phyloP scores from a whole-genome alignment of 2,888 invertebrate species.

The Theretra japonica region DNA sequence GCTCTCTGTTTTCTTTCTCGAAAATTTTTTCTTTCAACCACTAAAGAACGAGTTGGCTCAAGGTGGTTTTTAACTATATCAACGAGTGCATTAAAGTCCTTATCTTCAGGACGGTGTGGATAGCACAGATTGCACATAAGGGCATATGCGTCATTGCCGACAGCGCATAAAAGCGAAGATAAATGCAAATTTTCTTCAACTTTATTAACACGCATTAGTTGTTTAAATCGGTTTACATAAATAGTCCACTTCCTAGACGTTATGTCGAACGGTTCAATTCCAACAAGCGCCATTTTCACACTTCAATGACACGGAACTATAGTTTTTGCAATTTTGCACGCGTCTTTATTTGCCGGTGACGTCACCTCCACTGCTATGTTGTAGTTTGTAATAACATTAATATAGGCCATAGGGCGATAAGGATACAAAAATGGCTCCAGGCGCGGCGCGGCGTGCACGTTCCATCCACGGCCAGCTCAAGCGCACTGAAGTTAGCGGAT shows the following conservation, averaged over 20 bases:
- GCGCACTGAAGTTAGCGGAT: too few species aligned
- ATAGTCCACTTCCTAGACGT: slow-evolving; percentile 2
- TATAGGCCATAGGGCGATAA: too few species aligned
- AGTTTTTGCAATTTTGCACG: not conserved
- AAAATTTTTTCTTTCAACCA: slow-evolving; percentile 12
- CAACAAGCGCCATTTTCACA: not conserved
- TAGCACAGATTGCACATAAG: slow-evolving; percentile 8
- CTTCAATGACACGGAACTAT: not conserved
- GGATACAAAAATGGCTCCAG: too few species aligned
- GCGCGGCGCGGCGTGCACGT: too few species aligned
- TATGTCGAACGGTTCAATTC: slow-evolving; percentile 5
- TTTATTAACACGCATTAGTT: not conserved
- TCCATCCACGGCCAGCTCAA: too few species aligned
- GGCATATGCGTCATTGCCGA: not conserved
- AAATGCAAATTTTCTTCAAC: not conserved
- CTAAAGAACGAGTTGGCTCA: not conserved
- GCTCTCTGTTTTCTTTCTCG: slow-evolving; percentile 7
- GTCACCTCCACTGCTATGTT: not conserved
- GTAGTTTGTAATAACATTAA: too few species aligned
- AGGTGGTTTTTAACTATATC: slow-evolving; percentile 21
- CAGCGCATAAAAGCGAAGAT: not conserved
- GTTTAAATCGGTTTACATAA: slow-evolving; percentile 12
- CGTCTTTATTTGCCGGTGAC: not conserved
- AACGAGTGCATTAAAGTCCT: slow-evolving; percentile 8
- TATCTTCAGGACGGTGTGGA: not conserved